phyloP scores from a whole-genome alignment of 1,140 invertebrate genomes.

The Leptinotarsa texana region DNA sequence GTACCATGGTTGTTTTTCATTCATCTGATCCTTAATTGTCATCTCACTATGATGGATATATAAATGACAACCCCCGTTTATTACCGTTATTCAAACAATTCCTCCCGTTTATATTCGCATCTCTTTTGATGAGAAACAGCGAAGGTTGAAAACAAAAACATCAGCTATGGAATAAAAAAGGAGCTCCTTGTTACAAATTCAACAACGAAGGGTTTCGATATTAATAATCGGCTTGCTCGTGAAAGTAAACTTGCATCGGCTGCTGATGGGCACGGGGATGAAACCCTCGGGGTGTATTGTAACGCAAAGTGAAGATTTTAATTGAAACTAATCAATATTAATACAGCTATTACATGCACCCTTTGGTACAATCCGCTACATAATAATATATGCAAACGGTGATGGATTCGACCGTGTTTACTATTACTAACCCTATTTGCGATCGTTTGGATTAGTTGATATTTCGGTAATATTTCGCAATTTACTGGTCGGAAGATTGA shows the following conservation, averaged over 20 bases:
- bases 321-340: constrained; percentile 48
- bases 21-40: too few species aligned
- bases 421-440: not conserved
- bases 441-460: too few species aligned
- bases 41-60: too few species aligned
- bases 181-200: constrained; percentile 22
- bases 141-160: not conserved
- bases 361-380: constrained; percentile 31
- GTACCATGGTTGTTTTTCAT: too few species aligned
- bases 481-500: too few species aligned
- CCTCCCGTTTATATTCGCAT: too few species aligned
- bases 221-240: constrained; percentile 41
- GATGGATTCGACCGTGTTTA: not conserved
- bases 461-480: too few species aligned
- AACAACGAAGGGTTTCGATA: constrained; percentile 21
- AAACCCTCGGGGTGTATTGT: constrained; percentile 27
- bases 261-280: constrained; percentile 20
- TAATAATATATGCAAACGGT: constrained; percentile 15
- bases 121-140: too few species aligned
- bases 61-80: too few species aligned
- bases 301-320: constrained; percentile 38
- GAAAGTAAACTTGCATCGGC: constrained; percentile 28
- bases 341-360: constrained; percentile 43
- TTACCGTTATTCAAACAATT: too few species aligned
- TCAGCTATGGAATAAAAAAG: not conserved